Conservation (phyloP, 2,797 vertebrate genomes). For the Sebastes taczanowskii region DNA sequence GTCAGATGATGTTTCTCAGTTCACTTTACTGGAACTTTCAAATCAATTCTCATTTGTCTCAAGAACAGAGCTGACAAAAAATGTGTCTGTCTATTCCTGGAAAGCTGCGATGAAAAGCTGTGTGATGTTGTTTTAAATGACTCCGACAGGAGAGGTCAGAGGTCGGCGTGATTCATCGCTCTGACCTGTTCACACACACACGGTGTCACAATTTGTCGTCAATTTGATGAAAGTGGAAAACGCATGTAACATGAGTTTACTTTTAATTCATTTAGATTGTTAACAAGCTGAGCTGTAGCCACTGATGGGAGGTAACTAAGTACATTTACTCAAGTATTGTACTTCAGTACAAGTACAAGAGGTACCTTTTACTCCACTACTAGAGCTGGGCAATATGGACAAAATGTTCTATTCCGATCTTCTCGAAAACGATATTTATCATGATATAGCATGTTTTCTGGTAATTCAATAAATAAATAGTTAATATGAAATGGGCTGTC, state of each 20-base stretch:
- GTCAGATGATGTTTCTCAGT: constrained; percentile 43
- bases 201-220: constrained; percentile 32
- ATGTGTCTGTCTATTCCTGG: constrained; percentile 46
- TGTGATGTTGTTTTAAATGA: constrained; percentile 27
- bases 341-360: background rate
- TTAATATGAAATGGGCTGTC: too few species aligned
- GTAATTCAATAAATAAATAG: too few species aligned
- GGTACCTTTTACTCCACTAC: background rate
- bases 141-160: constrained; percentile 18
- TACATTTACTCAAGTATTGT: background rate
- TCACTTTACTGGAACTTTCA: constrained; percentile 47
- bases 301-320: background rate
- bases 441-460: too few species aligned
- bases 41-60: constrained; percentile 40
- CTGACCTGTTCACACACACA: background rate
- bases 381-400: too few species aligned
- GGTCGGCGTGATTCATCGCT: constrained; percentile 3
- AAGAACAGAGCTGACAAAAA: constrained; percentile 21
- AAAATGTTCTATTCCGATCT: too few species aligned
- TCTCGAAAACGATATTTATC: too few species aligned
- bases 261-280: constrained; percentile 3
- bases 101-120: background rate
- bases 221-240: constrained; percentile 26
- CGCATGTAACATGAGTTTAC: constrained; percentile 7
- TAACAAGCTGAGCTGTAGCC: background rate